phyloP scores from a whole-genome alignment of 2,797 vertebrate genomes.

The Coendou prehensilis region DNA sequence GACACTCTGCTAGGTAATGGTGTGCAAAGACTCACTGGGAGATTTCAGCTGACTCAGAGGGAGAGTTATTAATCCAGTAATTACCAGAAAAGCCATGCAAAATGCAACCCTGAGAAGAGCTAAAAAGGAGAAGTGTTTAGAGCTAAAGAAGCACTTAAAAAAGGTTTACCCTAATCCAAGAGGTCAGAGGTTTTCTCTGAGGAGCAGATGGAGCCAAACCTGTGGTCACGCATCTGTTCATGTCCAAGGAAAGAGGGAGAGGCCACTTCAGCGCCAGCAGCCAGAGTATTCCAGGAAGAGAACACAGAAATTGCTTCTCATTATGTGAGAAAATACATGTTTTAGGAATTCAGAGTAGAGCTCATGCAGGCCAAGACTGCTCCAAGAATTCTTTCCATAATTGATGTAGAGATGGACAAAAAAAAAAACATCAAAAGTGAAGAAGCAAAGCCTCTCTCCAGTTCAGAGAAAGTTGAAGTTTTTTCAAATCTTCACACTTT shows the following conservation, averaged over 20 bases:
- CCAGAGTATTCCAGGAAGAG: neutral
- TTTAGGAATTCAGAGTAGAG: neutral
- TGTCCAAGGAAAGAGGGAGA: no score
- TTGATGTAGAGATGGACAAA: neutral
- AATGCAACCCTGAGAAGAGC: neutral
- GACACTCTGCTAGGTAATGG: neutral
- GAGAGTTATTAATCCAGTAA: neutral
- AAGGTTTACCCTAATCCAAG: neutral
- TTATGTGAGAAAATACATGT: neutral
- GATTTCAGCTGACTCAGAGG: neutral
- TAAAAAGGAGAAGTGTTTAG: neutral
- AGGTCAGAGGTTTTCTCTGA: neutral
- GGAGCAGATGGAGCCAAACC: neutral
- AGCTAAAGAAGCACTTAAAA: neutral
- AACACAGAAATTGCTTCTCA: neutral
- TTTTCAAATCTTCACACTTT: neutral
- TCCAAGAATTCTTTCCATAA: neutral
- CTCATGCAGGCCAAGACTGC: neutral
- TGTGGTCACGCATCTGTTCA: neutral
- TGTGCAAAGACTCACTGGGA: neutral
- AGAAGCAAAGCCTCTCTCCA: neutral
- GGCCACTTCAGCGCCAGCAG: neutral
- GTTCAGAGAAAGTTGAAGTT: neutral
- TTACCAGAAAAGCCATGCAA: neutral
- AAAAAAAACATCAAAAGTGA: neutral